These are phyloP conservation scores for Maccullochella peelii DNA, from an alignment of 2,113 vertebrate genomes.

Conservation along the genomic window DNA sequence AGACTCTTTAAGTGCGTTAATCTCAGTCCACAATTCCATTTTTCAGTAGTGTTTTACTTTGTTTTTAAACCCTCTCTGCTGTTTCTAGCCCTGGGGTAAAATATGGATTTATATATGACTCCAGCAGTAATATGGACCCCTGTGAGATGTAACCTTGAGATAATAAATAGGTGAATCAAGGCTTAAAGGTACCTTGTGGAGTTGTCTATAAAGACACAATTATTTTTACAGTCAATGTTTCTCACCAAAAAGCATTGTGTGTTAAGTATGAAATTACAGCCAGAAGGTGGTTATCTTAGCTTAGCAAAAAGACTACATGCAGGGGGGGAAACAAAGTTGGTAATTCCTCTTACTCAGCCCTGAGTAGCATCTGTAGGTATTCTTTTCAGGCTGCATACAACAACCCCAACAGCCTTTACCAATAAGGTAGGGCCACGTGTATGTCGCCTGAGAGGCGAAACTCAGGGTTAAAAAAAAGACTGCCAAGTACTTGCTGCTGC, in stretches of 20 bases:
- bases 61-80: neutral
- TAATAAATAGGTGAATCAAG: neutral
- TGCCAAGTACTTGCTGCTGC: no score
- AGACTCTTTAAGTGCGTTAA: conserved; percentile 1
- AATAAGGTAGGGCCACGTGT: no score
- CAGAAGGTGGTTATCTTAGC: neutral
- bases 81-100: neutral
- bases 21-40: conserved; percentile 13
- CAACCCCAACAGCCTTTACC: no score
- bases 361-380: no score
- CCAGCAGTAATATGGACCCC: neutral
- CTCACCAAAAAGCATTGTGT: neutral
- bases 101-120: neutral
- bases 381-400: no score
- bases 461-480: no score
- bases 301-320: neutral
- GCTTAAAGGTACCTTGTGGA: neutral
- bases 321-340: no score
- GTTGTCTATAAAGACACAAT: neutral
- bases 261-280: neutral
- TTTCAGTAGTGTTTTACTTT: neutral
- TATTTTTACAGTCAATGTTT: no score
- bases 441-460: no score
- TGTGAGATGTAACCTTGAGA: neutral
- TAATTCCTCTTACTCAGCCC: no score